These are phyloP conservation scores for Phodopus roborovskii DNA, from an alignment of 2,113 vertebrate species.

Conservation along the genomic window DNA sequence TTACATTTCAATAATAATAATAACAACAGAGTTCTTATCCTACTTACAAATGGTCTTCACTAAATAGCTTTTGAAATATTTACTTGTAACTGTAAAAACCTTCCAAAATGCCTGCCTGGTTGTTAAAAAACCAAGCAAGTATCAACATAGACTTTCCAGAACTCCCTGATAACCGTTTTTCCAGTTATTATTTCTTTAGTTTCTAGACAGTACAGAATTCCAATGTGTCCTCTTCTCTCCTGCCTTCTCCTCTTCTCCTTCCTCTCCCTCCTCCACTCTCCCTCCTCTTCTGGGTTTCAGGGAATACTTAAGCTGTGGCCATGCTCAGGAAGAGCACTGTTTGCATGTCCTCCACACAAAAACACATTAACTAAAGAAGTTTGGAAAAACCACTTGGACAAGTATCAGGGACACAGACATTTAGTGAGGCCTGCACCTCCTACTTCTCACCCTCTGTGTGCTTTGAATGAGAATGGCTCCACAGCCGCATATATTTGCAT, in stretches of 20 bases:
- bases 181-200: background rate
- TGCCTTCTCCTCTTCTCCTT: fast-evolving
- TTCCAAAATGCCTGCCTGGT: slow-evolving; percentile 25
- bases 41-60: slow-evolving; percentile 57
- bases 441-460: background rate
- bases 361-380: slow-evolving; percentile 3
- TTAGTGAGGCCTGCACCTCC: background rate
- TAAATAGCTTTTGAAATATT: slow-evolving; percentile 57
- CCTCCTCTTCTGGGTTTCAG: background rate
- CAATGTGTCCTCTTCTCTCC: background rate
- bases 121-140: slow-evolving; percentile 42
- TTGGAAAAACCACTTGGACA: slow-evolving; percentile 33
- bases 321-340: background rate
- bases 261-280: background rate
- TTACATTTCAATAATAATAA: slow-evolving; percentile 45
- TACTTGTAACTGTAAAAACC: slow-evolving; percentile 44
- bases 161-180: slow-evolving; percentile 1
- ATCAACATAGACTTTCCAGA: background rate
- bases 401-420: background rate
- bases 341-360: background rate
- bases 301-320: background rate
- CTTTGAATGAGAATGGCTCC: background rate
- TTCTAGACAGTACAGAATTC: background rate
- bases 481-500: background rate
- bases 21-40: background rate